phyloP scores from a whole-genome alignment of 2,113 vertebrate genomes.

The Sclerurus mexicanus region DNA sequence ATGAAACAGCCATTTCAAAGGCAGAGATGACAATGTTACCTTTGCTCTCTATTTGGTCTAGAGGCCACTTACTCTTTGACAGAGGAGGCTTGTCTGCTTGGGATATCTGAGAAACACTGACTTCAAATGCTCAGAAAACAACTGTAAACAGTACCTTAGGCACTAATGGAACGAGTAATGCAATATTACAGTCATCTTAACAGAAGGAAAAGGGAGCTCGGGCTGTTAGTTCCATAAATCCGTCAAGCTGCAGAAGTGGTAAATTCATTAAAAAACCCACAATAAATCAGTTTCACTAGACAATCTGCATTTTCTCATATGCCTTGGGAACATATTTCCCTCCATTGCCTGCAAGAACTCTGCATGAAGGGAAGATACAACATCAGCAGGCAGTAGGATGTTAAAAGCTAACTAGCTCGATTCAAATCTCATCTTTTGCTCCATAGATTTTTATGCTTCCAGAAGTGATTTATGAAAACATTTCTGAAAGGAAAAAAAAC shows the following conservation, averaged over 20 bases:
- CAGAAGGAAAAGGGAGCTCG: neutral
- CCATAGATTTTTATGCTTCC: neutral
- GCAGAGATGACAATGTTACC: neutral
- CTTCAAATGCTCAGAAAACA: neutral
- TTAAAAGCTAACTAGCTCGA: neutral
- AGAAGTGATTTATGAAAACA: neutral
- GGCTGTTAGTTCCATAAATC: neutral
- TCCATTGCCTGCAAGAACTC: neutral
- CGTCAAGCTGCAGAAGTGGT: neutral
- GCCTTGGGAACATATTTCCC: neutral
- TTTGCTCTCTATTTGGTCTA: neutral
- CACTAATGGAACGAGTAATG: neutral
- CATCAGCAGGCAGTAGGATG: neutral
- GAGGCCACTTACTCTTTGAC: neutral
- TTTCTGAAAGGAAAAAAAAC: neutral
- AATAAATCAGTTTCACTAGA: neutral
- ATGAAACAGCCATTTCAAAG: conserved; percentile 53
- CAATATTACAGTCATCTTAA: neutral
- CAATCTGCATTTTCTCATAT: neutral
- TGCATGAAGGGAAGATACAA: neutral
- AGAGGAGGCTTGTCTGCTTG: neutral
- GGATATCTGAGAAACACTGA: neutral
- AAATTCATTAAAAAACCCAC: rapidly evolving
- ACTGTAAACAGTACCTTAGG: neutral
- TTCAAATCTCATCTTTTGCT: neutral